Base-by-base conservation (phyloP, 2,888 invertebrate genomes). In the Formica aserva region DNA sequence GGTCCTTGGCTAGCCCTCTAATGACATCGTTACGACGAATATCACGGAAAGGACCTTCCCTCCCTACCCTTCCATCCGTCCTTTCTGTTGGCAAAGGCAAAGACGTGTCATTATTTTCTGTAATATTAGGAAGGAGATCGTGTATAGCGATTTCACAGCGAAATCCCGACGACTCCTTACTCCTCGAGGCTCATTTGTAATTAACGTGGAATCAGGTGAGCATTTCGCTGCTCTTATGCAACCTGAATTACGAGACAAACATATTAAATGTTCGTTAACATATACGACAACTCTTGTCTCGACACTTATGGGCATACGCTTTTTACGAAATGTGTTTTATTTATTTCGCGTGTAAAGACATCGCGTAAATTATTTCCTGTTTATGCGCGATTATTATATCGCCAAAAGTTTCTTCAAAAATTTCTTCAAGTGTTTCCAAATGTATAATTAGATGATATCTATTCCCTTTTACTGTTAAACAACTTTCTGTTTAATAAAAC, bases 101-200 rank as follows among this genome's bases (percentile, higher is more conserved):
- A 87, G 88, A 90, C 88, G 84, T 92, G 86, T 91, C 92, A 93
- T 93, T 93, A 93, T 90, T 85, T 71, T 38, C 32, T 6, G 76
- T 82, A 76, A 75, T 26, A 29, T 69, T 72, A 66, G 74, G 38
- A 52, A 55, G 76, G 38, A 62, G 35, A 81, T 18, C 48, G 45
- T 66, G 52, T 8, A 74, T 26, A 75, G 78, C 83, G 41, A n/a
- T 66, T 9, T 8, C 22, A 32, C 45, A 38, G 26, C 41, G 41
- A 67, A 65, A 60, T 45, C 13, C 60, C 62, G 9, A 45, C 4
- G 38, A 26, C n/a, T 35, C n/a, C 22, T 4, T 66, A 38, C 66
- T n/a, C 8, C 11, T 9, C 57, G 35, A 63, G 82, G 76, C 66
- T 76, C 45, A 8, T 3, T 35, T 22, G 22, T 18, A 62, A 69